Conservation (phyloP, 2,797 vertebrate genomes). For the Telmatherina bonti region DNA sequence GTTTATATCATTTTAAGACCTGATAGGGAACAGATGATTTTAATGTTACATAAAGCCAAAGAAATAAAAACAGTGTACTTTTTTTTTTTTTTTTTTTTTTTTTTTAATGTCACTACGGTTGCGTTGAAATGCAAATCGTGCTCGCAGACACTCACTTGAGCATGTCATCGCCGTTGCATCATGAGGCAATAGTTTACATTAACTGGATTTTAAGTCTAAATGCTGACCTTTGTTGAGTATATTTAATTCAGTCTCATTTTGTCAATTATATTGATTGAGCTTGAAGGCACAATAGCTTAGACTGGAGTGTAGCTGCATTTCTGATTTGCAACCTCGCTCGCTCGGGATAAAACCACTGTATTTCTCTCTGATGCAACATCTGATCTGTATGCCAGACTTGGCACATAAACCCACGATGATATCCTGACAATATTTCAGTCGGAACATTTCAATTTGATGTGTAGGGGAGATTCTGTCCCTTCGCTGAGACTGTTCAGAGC, state of each 20-base stretch:
- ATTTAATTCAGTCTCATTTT: conserved; percentile 10
- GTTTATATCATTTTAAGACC: background rate
- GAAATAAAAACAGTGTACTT: background rate
- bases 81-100: background rate
- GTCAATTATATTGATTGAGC: conserved; percentile 39
- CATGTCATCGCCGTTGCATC: background rate
- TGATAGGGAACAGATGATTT: background rate
- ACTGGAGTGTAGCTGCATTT: conserved; percentile 35
- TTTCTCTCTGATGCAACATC: conserved; percentile 65
- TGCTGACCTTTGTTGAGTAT: conserved; percentile 6
- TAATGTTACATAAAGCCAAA: background rate
- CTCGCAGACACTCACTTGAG: background rate
- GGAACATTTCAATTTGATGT: conserved; percentile 82
- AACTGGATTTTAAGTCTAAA: conserved; percentile 5
- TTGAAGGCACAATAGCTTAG: conserved; percentile 28
- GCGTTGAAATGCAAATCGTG: background rate
- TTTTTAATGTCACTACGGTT: background rate
- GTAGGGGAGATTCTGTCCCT: conserved; percentile 71
- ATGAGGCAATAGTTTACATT: background rate
- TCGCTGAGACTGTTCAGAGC: conserved; percentile 59
- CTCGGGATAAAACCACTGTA: conserved; percentile 45
- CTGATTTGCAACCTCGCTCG: conserved; percentile 44
- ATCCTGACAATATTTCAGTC: conserved; percentile 77
- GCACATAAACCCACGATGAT: conserved; percentile 63
- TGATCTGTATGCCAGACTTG: conserved; percentile 70